Conservation (phyloP, 2,888 invertebrate genomes). For the Folsomia manolachei region DNA sequence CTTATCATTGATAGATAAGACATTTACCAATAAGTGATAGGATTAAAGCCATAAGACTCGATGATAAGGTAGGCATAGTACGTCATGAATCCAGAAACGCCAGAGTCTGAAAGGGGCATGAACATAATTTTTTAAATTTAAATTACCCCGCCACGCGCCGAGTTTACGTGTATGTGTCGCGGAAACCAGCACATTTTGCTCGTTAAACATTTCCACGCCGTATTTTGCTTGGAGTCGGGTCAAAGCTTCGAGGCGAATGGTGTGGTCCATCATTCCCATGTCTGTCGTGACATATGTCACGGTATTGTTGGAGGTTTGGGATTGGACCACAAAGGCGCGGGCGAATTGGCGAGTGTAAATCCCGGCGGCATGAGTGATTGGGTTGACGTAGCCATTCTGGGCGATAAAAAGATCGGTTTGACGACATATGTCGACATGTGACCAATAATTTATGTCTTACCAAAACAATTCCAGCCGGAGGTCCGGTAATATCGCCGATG, state of each 20-base stretch:
- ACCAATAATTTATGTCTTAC: constrained; percentile 16
- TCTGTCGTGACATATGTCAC: constrained; percentile 74
- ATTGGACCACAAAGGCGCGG: constrained; percentile 77
- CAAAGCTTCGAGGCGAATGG: constrained; percentile 71
- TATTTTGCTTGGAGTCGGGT: constrained; percentile 1
- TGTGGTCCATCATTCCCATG: constrained; percentile 59
- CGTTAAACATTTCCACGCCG: constrained; percentile 65
- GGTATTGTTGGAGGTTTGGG: constrained; percentile 60
- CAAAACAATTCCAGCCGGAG: constrained; percentile 23
- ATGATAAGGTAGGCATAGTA: constrained; percentile 22
- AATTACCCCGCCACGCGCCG: too few species aligned
- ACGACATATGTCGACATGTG: too few species aligned
- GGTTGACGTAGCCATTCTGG: constrained; percentile 30
- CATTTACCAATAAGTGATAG: constrained; percentile 19
- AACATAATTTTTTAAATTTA: too few species aligned
- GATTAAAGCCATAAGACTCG: constrained; percentile 27
- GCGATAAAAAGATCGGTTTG: neutral
- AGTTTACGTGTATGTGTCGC: constrained; percentile 68
- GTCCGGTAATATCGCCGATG: constrained; percentile 31
- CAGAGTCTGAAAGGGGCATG: too few species aligned
- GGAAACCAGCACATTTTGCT: constrained; percentile 78
- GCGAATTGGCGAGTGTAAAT: constrained; percentile 83
- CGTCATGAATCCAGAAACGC: constrained; percentile 53
- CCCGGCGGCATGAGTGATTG: constrained; percentile 63
- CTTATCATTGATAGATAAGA: too few species aligned